Base-by-base conservation (phyloP, 2,797 vertebrate genomes). In the Halcyon leucocephala region DNA sequence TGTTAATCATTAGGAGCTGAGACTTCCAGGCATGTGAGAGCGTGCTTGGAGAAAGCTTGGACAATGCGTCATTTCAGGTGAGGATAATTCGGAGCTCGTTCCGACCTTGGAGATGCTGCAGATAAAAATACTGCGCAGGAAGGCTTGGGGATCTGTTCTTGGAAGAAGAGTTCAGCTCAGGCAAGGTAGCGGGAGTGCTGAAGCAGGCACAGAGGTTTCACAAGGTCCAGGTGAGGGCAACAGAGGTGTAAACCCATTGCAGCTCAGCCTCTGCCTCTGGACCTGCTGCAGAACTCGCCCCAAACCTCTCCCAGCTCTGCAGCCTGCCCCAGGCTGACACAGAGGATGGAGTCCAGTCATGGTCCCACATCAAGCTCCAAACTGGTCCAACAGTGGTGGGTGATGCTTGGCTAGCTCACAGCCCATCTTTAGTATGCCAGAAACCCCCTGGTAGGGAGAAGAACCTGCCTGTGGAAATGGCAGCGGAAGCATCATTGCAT, bases 21-120 rank as follows among this genome's bases (percentile, higher is more conserved):
- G 71, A 37, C 92, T 84, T 11, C 2, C 74, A 54, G 96, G 94
- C 82, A 49, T 35, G 81, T 60, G 12, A n/a, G 54, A 88, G 58
- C 7, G 2, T 8, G 80, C 73, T 69, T 46, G 86, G 93, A 42
- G 84, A 48, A 29, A 82, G 77, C 87, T 25, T 3, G 90, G 93
- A 95, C 93, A 95, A 91, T 92, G 93, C 79, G 48, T 76, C 93
- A 81, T 62, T 80, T 97, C 90, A 86, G 93, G 84, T 96, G 86
- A 70, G 76, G 84, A 60, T 95, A 95, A 97, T 94, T 41, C 90
- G n/a, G 21, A 65, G 71, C 71, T 90, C 54, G 1, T 35, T 35
- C 5, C 1, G 69, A 65, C 84, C 86, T 60, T 39, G 46, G 51
- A 19, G 42, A 41, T 28, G 17, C 37, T 33, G 67, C 29, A 46